Evolutionary conservation across 1,140 invertebrate species (phyloP).

Genomic region (Pseudoatta argentina): DNA sequence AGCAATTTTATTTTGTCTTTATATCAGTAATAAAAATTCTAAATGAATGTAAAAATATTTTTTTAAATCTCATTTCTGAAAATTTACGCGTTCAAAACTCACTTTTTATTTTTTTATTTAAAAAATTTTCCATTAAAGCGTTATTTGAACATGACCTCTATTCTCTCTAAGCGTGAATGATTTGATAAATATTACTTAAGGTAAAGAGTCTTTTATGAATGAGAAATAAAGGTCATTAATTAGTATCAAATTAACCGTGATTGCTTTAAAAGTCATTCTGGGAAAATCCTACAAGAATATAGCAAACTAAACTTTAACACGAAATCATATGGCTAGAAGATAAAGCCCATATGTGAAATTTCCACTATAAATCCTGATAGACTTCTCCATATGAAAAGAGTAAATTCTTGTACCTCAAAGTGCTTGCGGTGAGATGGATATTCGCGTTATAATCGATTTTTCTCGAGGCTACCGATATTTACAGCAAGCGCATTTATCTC

Average conservation of each 20-base stretch:
- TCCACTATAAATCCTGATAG: conserved; percentile 14
- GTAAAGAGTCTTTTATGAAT: conserved; percentile 26
- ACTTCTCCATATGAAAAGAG: not conserved
- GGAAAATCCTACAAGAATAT: not conserved
- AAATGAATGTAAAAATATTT: not conserved
- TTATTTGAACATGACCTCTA: not conserved
- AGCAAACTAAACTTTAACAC: conserved; percentile 6
- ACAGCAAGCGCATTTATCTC: not conserved
- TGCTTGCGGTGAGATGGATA: not conserved
- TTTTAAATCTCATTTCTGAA: not conserved
- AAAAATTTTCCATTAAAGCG: not conserved
- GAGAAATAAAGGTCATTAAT: conserved; percentile 33
- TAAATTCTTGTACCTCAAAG: conserved; percentile 17
- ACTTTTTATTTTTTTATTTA: not conserved
- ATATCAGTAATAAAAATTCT: not conserved
- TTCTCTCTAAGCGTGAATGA: not conserved
- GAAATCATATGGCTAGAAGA: not conserved
- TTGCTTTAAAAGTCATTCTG: conserved; percentile 44
- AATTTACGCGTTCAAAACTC: not conserved
- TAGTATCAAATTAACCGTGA: conserved; percentile 31
- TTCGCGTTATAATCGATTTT: conserved; percentile 52
- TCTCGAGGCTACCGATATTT: conserved; percentile 26
- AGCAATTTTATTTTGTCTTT: not conserved
- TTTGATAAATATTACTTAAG: conserved; percentile 21
- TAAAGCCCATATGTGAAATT: conserved; percentile 9